phyloP scores from a whole-genome alignment of 2,888 invertebrate genomes.

The Timema podura region DNA sequence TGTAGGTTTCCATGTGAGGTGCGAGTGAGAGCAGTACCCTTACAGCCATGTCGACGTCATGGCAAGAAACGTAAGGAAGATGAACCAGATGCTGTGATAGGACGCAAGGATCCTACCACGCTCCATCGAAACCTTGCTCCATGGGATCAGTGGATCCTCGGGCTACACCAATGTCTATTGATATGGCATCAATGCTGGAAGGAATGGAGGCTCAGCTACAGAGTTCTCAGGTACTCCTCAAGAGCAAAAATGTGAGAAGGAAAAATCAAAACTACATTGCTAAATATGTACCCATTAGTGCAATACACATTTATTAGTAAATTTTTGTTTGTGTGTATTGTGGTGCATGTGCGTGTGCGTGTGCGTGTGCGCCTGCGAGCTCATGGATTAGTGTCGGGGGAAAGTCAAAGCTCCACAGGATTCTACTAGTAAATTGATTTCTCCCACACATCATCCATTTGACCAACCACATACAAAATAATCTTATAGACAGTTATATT shows the following conservation, averaged over 20 bases:
- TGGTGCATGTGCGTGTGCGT: too few species aligned
- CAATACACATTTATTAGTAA: too few species aligned
- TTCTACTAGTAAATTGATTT: too few species aligned
- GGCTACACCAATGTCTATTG: constrained; percentile 55
- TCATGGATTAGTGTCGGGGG: too few species aligned
- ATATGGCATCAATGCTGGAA: constrained; percentile 74
- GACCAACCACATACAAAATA: too few species aligned
- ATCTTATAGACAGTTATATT: too few species aligned
- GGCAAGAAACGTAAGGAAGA: constrained; percentile 76
- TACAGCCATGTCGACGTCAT: constrained; percentile 76
- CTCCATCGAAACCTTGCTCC: constrained; percentile 25
- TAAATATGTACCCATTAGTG: too few species aligned
- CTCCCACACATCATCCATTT: too few species aligned
- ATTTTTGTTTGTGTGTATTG: too few species aligned
- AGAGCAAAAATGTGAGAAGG: neutral
- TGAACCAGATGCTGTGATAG: constrained; percentile 50
- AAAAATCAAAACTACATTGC: too few species aligned
- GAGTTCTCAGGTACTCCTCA: constrained; percentile 67
- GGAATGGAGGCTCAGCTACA: constrained; percentile 74
- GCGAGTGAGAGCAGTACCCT: constrained; percentile 75
- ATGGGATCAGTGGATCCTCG: constrained; percentile 40
- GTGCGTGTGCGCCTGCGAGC: too few species aligned
- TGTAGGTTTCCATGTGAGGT: constrained; percentile 82
- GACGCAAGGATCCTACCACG: constrained; percentile 42
- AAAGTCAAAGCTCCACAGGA: too few species aligned